Percentiles rank a stretch among this genome's conserved stretches.
These are phyloP conservation scores for Sternotherus odoratus DNA, from an alignment of 2,797 vertebrate genomes.

Conservation along the genomic window DNA sequence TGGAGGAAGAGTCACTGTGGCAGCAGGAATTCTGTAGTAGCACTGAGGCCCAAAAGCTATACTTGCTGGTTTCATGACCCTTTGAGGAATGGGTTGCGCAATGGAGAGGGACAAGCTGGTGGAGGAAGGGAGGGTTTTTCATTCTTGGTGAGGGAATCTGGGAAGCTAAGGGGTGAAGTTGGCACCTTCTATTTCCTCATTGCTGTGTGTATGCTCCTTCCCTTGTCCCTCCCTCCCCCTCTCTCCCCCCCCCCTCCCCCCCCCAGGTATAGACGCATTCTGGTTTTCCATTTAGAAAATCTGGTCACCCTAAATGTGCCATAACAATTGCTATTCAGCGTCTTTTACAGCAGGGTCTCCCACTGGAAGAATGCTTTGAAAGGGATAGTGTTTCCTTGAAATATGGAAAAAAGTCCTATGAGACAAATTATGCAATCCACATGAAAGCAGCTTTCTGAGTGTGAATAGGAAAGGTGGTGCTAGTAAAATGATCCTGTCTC, in stretches of 20 bases:
- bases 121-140: background rate
- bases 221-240: background rate
- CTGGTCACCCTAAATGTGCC: background rate
- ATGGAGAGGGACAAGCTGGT: background rate
- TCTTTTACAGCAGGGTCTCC: background rate
- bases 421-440: background rate
- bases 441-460: background rate
- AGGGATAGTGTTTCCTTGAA: background rate
- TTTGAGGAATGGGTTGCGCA: background rate
- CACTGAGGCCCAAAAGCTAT: background rate
- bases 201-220: background rate
- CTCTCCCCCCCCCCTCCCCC: background rate
- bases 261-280: background rate
- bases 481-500: background rate
- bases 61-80: background rate
- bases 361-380: background rate
- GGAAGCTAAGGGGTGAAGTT: background rate
- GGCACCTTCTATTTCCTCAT: background rate
- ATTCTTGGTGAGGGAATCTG: background rate
- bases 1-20: background rate
- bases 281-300: slow-evolving; percentile 8
- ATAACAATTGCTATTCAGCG: background rate
- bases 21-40: background rate
- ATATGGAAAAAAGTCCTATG: background rate
- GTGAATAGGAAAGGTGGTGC: background rate